A percentile compares a stretch with the other conserved stretches of the same genome.
Conservation (phyloP, 1,140 invertebrate genomes). For the Linepithema humile region DNA sequence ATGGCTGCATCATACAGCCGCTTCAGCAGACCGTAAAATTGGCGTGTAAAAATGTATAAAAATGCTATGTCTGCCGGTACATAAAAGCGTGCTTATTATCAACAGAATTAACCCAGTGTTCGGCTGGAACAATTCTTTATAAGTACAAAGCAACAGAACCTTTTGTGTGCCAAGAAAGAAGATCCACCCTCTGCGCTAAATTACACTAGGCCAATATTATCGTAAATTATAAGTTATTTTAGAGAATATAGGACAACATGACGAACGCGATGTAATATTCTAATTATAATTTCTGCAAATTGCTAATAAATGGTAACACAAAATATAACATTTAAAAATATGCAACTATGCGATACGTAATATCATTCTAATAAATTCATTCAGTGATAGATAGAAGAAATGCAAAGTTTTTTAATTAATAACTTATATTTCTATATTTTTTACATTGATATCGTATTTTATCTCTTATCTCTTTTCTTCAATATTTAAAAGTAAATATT, state of each 20-base stretch:
- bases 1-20: conserved; percentile 12
- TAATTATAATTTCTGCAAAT: conserved; percentile 23
- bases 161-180: conserved; percentile 21
- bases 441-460: no score
- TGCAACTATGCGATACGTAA: neutral
- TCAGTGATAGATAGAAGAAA: neutral
- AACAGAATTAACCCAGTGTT: conserved; percentile 39
- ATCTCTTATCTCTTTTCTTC: no score
- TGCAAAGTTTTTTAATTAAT: neutral
- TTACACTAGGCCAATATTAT: conserved; percentile 17
- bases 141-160: conserved; percentile 5
- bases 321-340: no score
- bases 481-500: neutral
- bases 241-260: neutral
- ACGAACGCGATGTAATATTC: neutral
- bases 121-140: conserved; percentile 18
- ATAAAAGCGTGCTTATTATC: conserved; percentile 51
- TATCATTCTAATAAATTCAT: neutral
- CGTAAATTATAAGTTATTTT: conserved; percentile 33
- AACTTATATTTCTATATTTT: no score
- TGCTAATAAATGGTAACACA: neutral
- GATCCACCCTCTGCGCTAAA: neutral
- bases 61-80: conserved; percentile 26
- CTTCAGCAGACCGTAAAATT: conserved; percentile 55
- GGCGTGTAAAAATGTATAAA: conserved; percentile 55